These are phyloP conservation scores for Perccottus glenii DNA, from an alignment of 2,113 vertebrate genomes.

Conservation along the genomic window DNA sequence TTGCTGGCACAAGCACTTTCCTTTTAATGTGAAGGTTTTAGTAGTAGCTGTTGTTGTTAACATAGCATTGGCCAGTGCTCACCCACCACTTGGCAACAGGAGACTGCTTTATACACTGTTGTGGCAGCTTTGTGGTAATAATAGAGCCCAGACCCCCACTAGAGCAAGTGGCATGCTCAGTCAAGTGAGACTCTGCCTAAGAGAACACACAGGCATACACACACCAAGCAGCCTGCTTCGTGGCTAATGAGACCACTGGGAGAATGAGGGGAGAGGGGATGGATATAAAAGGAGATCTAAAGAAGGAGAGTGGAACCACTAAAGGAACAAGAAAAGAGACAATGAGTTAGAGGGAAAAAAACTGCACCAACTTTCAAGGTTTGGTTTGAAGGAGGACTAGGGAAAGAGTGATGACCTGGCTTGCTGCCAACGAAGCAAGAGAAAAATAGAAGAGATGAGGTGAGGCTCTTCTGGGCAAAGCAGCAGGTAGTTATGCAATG, in stretches of 20 bases:
- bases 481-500: slow-evolving; percentile 62
- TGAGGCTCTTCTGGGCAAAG: slow-evolving; percentile 41
- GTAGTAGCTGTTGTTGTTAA: slow-evolving; percentile 39
- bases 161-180: slow-evolving; percentile 73
- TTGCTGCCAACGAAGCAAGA: slow-evolving; percentile 39
- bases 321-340: slow-evolving; percentile 28
- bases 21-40: slow-evolving; percentile 1
- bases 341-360: slow-evolving; percentile 12
- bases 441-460: slow-evolving; percentile 12
- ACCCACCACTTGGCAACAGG: slow-evolving; percentile 57
- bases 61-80: slow-evolving; percentile 38
- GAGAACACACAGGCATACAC: slow-evolving; percentile 45
- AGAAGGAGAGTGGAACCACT: slow-evolving; percentile 16
- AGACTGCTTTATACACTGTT: slow-evolving; percentile 70
- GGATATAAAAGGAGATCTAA: slow-evolving; percentile 34
- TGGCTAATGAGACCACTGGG: slow-evolving; percentile 73
- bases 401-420: slow-evolving; percentile 44
- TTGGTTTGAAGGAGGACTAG: slow-evolving; percentile 9
- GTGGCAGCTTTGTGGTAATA: slow-evolving; percentile 78
- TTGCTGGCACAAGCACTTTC: slow-evolving; percentile 12
- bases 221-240: slow-evolving; percentile 55
- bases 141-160: slow-evolving; percentile 66
- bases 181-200: slow-evolving; percentile 71
- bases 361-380: slow-evolving; percentile 37
- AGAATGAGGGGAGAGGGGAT: slow-evolving; percentile 46